Evolutionary conservation across 2,797 vertebrate species (phyloP).

Genomic region (Karalla daura): DNA sequence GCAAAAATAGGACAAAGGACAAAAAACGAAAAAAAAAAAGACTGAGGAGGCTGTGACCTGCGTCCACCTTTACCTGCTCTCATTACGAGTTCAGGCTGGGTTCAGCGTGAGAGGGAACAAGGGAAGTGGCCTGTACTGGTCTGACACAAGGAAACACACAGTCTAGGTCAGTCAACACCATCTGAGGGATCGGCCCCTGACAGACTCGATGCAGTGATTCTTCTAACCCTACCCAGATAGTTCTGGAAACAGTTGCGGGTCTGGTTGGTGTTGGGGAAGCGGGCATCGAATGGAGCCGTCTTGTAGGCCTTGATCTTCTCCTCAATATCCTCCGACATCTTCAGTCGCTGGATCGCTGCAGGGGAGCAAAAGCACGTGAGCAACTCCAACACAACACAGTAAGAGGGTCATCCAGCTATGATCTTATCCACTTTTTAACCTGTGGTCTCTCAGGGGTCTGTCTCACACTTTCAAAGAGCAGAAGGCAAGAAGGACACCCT

Average conservation of each 20-base stretch:
- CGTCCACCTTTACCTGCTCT: no score
- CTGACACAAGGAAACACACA: neutral
- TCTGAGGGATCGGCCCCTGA: neutral
- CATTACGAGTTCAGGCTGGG: neutral
- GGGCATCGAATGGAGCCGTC: slow-evolving; percentile 83
- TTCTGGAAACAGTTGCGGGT: slow-evolving; percentile 85
- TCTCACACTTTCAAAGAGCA: no score
- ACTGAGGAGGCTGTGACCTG: neutral
- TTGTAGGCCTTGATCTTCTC: slow-evolving; percentile 81
- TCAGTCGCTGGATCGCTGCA: slow-evolving; percentile 24
- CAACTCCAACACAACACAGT: no score
- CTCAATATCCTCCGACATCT: slow-evolving; percentile 74
- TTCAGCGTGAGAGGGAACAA: neutral
- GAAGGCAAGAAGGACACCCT: no score
- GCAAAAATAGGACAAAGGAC: no score
- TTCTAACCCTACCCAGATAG: slow-evolving; percentile 83
- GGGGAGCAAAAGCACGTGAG: neutral
- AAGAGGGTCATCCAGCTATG: no score
- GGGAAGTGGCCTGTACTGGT: slow-evolving; percentile 3
- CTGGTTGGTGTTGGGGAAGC: slow-evolving; percentile 85
- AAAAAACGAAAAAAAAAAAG: neutral
- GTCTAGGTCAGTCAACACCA: neutral
- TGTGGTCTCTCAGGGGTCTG: no score
- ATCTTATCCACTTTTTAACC: no score
- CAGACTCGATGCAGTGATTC: no score